phyloP scores from a whole-genome alignment of 2,113 vertebrate species.

The Sprattus sprattus region DNA sequence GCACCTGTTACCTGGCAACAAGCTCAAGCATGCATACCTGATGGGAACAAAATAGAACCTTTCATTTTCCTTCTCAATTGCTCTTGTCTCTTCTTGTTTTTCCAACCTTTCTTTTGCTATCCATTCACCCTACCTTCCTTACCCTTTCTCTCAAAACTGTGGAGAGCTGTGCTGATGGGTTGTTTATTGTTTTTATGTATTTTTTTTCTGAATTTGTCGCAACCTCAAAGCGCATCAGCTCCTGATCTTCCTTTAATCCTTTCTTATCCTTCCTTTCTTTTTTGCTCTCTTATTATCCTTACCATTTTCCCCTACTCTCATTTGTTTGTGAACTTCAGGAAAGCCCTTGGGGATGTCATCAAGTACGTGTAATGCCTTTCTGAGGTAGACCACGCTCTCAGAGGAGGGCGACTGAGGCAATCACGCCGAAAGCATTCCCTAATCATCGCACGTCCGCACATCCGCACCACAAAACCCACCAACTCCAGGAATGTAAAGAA shows the following conservation, averaged over 20 bases:
- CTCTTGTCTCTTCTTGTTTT: background rate
- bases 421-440: conserved; percentile 4
- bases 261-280: background rate
- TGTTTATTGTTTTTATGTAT: conserved; percentile 18
- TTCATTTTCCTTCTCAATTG: background rate
- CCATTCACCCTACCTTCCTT: background rate
- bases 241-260: conserved; percentile 10
- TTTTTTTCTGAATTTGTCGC: background rate
- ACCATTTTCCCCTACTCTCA: background rate
- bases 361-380: conserved; percentile 25
- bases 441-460: conserved; percentile 28
- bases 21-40: background rate
- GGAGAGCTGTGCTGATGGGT: conserved; percentile 31
- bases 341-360: conserved; percentile 42
- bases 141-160: background rate
- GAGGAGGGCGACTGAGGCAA: background rate
- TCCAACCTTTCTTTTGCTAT: background rate
- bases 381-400: conserved; percentile 35
- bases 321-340: conserved; percentile 36
- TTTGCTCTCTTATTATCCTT: conserved; percentile 16
- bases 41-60: background rate
- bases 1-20: conserved; percentile 44
- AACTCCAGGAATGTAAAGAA: conserved; percentile 16
- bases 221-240: conserved; percentile 11
- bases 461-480: conserved; percentile 19